phyloP scores from a whole-genome alignment of 2,113 vertebrate species.

The Microtus oregoni region DNA sequence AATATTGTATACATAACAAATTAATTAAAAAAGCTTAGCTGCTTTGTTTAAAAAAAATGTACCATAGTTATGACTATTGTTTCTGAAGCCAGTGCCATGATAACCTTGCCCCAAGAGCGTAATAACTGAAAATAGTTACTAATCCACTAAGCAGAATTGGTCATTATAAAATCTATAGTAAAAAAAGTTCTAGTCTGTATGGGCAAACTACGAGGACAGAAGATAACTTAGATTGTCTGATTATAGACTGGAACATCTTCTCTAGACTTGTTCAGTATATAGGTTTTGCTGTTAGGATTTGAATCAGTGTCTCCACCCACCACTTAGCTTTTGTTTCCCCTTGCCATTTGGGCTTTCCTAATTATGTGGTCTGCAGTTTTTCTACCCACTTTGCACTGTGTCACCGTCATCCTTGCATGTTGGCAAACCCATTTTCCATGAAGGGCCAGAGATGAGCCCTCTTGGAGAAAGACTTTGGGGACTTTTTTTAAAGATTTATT shows the following conservation, averaged over 20 bases:
- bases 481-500: no score
- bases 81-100: neutral
- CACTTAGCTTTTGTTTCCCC: neutral
- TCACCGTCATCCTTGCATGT: neutral
- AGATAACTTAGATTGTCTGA: neutral
- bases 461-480: neutral
- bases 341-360: neutral
- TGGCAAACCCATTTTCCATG: neutral
- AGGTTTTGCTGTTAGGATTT: neutral
- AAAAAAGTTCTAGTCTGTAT: neutral
- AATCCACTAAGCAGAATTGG: neutral
- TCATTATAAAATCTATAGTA: neutral
- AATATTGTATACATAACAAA: no score
- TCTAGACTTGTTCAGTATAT: slow-evolving; percentile 3
- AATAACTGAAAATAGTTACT: neutral
- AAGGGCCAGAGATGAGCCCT: neutral
- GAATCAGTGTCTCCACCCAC: neutral
- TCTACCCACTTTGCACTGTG: neutral
- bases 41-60: neutral
- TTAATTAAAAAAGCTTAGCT: no score
- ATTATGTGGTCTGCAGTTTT: neutral
- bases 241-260: slow-evolving; percentile 8
- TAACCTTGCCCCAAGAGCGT: neutral
- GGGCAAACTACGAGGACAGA: neutral
- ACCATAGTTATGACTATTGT: neutral